These are phyloP conservation scores for Harpalus rubripes DNA, from an alignment of 2,888 invertebrate species.

Conservation along the genomic window DNA sequence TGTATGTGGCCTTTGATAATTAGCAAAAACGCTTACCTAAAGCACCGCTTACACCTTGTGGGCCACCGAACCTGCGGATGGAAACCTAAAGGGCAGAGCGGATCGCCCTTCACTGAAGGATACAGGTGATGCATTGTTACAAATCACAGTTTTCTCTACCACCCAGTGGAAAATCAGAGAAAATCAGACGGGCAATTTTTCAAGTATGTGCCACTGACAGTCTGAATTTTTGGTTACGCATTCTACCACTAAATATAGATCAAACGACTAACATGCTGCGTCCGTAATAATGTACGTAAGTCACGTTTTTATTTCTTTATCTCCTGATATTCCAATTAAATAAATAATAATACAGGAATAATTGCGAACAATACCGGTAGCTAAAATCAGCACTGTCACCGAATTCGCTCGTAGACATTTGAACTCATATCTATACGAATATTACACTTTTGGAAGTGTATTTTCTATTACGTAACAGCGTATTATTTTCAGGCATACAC, in stretches of 20 bases:
- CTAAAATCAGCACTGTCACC: constrained; percentile 15
- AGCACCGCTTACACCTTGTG: constrained; percentile 94
- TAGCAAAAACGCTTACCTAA: constrained; percentile 79
- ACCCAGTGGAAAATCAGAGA: background rate
- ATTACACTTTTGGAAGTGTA: constrained; percentile 20
- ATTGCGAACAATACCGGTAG: constrained; percentile 9
- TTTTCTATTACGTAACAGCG: constrained; percentile 54
- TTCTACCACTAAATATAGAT: constrained; percentile 62
- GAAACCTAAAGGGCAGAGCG: constrained; percentile 94
- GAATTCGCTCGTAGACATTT: background rate
- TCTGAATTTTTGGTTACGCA: constrained; percentile 57
- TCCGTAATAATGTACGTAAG: constrained; percentile 51
- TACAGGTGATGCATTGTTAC: constrained; percentile 85
- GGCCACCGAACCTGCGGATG: constrained; percentile 97
- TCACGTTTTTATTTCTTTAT: constrained; percentile 46
- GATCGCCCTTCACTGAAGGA: constrained; percentile 90
- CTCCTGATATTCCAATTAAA: constrained; percentile 31
- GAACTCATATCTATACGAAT: background rate
- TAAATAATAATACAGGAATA: constrained; percentile 26
- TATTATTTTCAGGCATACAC: constrained; percentile 30
- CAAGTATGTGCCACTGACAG: constrained; percentile 54
- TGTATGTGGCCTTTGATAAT: too few relatives aligned
- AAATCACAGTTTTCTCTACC: constrained; percentile 28
- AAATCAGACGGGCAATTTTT: constrained; percentile 46
- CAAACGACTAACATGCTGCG: constrained; percentile 58